Percentiles rank a stretch among this genome's conserved stretches.
Conservation (phyloP, 2,113 vertebrate species). For the Atrichornis clamosus region DNA sequence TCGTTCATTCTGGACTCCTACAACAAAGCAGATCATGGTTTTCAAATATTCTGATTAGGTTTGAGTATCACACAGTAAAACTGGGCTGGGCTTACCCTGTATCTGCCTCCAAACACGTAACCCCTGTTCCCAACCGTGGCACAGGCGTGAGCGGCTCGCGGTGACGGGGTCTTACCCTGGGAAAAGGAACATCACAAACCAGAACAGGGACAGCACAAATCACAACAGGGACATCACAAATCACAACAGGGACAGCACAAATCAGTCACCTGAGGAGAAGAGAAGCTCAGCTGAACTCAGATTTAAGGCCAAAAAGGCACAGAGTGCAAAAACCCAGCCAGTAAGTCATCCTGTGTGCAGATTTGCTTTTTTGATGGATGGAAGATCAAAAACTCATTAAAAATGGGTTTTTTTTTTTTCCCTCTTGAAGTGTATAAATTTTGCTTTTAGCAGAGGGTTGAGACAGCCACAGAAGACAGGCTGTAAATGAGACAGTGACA, state of each 20-base stretch:
- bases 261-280: rapidly evolving
- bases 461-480: background rate
- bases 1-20: conserved; percentile 93
- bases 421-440: background rate
- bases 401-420: background rate
- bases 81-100: conserved; percentile 74
- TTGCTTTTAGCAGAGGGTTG: background rate
- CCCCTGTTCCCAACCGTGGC: conserved; percentile 89
- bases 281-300: background rate
- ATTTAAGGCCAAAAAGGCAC: background rate
- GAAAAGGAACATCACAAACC: background rate
- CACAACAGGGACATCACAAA: background rate
- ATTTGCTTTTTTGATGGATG: background rate
- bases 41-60: rapidly evolving
- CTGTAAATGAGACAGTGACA: background rate
- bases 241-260: background rate
- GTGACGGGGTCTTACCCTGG: conserved; percentile 89
- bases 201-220: background rate
- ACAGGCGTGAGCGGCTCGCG: conserved; percentile 93
- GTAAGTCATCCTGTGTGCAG: background rate
- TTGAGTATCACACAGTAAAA: rapidly evolving
- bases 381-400: background rate
- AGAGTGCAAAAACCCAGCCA: background rate
- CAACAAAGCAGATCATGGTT: background rate
- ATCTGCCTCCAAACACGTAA: conserved; percentile 93